These are phyloP conservation scores for Dryomyza anilis DNA, from an alignment of 2,888 invertebrate species.

Conservation along the genomic window DNA sequence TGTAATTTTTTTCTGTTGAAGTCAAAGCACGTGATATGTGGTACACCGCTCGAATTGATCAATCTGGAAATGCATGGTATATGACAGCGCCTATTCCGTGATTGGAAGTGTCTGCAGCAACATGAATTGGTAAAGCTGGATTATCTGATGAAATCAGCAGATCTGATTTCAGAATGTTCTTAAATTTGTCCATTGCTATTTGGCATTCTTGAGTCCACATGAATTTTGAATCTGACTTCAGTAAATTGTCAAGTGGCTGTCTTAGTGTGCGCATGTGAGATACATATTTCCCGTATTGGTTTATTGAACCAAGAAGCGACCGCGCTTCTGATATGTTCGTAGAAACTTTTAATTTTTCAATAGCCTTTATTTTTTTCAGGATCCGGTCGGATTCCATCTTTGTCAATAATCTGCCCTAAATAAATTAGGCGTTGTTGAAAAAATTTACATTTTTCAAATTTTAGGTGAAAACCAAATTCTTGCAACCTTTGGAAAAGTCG, in stretches of 20 bases:
- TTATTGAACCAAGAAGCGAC: neutral
- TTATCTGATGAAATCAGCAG: neutral
- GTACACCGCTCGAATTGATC: constrained; percentile 26
- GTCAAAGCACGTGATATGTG: constrained; percentile 30
- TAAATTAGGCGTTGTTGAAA: neutral
- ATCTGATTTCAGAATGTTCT: constrained; percentile 18
- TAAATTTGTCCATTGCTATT: constrained; percentile 28
- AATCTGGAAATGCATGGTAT: constrained; percentile 28
- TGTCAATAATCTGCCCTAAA: constrained; percentile 22
- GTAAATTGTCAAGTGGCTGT: neutral
- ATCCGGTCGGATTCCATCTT: constrained; percentile 20
- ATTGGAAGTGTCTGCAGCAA: neutral
- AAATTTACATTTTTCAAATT: neutral
- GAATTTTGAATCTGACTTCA: neutral
- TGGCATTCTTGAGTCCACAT: constrained; percentile 13
- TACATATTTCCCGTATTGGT: neutral
- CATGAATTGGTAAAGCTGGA: too few relatives aligned
- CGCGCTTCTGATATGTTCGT: constrained; percentile 5
- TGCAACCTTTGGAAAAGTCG: too few relatives aligned
- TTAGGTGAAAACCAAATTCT: too few relatives aligned
- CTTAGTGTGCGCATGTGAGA: neutral
- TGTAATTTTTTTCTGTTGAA: constrained; percentile 28
- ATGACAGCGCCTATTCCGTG: neutral
- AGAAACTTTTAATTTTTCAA: constrained; percentile 17
- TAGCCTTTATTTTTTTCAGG: constrained; percentile 11